Evolutionary conservation across 2,888 invertebrate genomes (phyloP).

Genomic region (Parnassius mnemosyne): DNA sequence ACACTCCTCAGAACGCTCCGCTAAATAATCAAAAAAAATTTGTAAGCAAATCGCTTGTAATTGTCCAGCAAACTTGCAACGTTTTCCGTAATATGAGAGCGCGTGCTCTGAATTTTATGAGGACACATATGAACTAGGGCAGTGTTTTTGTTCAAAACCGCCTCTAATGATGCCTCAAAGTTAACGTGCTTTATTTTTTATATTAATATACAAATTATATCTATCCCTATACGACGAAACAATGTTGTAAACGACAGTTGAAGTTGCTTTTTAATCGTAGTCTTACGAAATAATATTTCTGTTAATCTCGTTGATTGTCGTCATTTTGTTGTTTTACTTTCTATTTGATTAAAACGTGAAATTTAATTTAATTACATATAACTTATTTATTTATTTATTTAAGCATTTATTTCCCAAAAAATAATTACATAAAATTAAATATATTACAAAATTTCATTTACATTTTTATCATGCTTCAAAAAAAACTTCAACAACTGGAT

Average conservation of each 20-base stretch:
- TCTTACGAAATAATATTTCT: background rate
- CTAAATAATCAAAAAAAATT: background rate
- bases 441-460: too few species aligned
- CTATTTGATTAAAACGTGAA: too few species aligned
- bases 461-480: too few species aligned
- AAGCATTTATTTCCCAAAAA: too few species aligned
- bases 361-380: too few species aligned
- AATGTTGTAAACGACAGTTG: background rate
- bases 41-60: slow-evolving; percentile 23
- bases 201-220: background rate
- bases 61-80: slow-evolving; percentile 38
- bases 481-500: too few species aligned
- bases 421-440: too few species aligned
- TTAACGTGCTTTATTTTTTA: background rate
- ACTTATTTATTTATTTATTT: too few species aligned
- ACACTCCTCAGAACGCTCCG: too few species aligned
- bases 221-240: background rate
- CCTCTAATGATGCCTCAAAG: slow-evolving; percentile 14
- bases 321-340: too few species aligned
- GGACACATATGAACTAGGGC: slow-evolving; percentile 54
- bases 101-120: slow-evolving; percentile 69
- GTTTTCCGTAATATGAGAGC: slow-evolving; percentile 52
- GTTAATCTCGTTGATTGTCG: background rate
- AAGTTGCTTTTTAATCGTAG: background rate
- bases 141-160: slow-evolving; percentile 15